Conservation (phyloP, 1,140 invertebrate genomes). For the Euura saliciscinereae region DNA sequence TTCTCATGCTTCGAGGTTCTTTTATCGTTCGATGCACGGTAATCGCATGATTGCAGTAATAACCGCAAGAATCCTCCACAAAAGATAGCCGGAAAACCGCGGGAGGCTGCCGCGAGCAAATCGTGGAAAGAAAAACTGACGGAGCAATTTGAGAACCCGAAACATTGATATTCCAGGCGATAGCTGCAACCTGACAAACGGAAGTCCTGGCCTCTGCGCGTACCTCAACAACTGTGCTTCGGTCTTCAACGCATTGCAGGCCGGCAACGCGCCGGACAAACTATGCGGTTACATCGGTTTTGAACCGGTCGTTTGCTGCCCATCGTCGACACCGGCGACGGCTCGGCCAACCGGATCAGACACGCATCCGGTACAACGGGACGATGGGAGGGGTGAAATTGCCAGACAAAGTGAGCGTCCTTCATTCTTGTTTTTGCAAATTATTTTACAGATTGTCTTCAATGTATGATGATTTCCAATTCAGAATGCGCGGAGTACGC, state of each 20-base stretch:
- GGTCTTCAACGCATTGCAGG: conserved; percentile 35
- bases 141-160: no score
- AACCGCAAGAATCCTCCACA: no score
- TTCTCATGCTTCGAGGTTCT: no score
- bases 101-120: no score
- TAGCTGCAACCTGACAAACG: conserved; percentile 23
- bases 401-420: conserved; percentile 29
- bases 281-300: conserved; percentile 31
- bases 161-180: conserved; percentile 29
- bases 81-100: no score
- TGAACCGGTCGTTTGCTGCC: conserved; percentile 47
- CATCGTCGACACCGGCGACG: conserved; percentile 11
- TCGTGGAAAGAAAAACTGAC: no score
- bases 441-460: not conserved
- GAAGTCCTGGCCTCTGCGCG: conserved; percentile 33
- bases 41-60: no score
- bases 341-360: not conserved
- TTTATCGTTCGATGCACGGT: no score
- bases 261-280: conserved; percentile 26
- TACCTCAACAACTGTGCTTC: conserved; percentile 28
- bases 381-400: not conserved
- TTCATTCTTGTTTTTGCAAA: not conserved
- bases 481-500: conserved; percentile 50
- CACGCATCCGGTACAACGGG: not conserved
- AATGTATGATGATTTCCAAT: not conserved